Base-by-base conservation (phyloP, 2,113 vertebrate species). In the Bos javanicus region DNA sequence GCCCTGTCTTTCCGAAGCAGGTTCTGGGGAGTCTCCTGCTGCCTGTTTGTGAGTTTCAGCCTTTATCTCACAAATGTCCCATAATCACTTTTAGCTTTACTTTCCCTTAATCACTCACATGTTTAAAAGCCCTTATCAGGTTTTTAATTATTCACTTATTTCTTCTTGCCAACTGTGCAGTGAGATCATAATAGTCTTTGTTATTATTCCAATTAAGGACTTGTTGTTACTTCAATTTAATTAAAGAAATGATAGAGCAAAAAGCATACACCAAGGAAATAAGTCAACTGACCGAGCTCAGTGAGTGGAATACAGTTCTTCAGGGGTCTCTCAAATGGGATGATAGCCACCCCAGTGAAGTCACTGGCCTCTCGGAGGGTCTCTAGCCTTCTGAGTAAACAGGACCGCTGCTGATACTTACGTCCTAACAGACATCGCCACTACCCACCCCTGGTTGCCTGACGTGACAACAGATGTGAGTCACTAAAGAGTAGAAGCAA, bases 191-290 rank as follows among this genome's bases (percentile, higher is more conserved):
- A 94, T 91, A 91, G 88, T 82, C 88, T 50, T 96, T 82, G 39
- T 96, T 97, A 94, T 97, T 97, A 97, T 92, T 97, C 92, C 82
- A 97, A 95, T 97, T 94, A 97, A 97, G 60, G 83, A 78, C 10
- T 90, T 96, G 83, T 43, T 94, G 62, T 74, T 91, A 86, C 85
- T 89, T 56, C 67, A 94, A 14, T 87, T 97, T 95, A 96, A 85
- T 92, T 92, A 90, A 94, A 90, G 52, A 88, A 56, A 94, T 48
- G 76, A 94, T 95, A 56, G 81, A 39, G 57, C 90, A 88, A 84
- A 94, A 95, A 90, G 86, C 89, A 60, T 43, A 76, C 39, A 14
- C 74, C 91, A 60, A 6, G 74, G 56, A 60, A 78, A 14, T 80
- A 46, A 74, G 28, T 56, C 56, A 36, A 46, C 39, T 54, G 43